These are phyloP conservation scores for Elgaria multicarinata DNA, from an alignment of 2,113 vertebrate species.

Conservation along the genomic window DNA sequence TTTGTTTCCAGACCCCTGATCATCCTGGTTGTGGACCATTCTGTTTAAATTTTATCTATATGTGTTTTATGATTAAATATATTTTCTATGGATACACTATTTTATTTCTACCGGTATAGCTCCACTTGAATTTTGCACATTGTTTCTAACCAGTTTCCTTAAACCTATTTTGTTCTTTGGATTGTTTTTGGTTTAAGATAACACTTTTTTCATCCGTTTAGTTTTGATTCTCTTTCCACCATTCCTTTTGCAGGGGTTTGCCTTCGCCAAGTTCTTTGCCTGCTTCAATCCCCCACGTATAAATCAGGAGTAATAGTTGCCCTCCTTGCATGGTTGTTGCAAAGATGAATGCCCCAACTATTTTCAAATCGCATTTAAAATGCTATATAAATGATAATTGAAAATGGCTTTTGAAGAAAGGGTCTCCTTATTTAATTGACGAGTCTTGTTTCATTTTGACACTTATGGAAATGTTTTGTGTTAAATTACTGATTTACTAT, in stretches of 20 bases:
- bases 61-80: no score
- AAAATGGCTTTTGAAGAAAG: background rate
- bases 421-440: background rate
- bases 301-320: background rate
- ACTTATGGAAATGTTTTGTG: background rate
- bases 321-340: background rate
- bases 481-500: background rate
- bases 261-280: background rate
- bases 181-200: no score
- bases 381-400: conserved; percentile 17
- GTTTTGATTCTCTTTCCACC: background rate
- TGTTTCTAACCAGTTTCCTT: no score
- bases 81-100: no score
- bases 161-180: no score
- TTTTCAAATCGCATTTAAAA: background rate
- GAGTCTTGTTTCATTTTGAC: conserved; percentile 5
- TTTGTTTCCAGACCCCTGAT: no score
- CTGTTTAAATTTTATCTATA: no score
- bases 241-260: background rate
- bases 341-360: background rate
- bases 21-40: no score
- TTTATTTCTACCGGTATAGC: no score
- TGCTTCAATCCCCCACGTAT: background rate
- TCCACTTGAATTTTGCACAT: no score
- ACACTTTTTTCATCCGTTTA: no score